Conservation (phyloP, 2,888 invertebrate genomes). For the Lottia scabra region DNA sequence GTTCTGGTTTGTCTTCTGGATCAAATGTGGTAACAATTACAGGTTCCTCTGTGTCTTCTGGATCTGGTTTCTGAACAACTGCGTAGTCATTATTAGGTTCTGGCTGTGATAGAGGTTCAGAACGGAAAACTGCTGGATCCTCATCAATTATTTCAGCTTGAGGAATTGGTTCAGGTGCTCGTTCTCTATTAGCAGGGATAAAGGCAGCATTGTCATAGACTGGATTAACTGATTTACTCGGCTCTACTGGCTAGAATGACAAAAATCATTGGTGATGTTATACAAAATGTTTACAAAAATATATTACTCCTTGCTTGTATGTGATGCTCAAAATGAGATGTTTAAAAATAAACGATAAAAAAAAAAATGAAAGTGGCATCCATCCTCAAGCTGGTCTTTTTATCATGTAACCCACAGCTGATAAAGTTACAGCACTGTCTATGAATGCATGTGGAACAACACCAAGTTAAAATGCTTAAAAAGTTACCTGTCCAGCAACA, state of each 20-base stretch:
- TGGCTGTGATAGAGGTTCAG: not conserved
- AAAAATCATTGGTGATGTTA: not conserved
- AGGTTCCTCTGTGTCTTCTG: constrained; percentile 8
- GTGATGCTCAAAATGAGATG: not conserved
- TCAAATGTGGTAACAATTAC: constrained; percentile 5
- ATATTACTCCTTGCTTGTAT: constrained; percentile 11
- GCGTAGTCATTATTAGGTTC: constrained; percentile 19
- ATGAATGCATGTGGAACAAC: no score
- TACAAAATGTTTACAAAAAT: not conserved
- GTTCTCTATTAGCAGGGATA: constrained; percentile 13
- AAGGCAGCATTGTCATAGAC: constrained; percentile 36
- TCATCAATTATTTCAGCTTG: not conserved
- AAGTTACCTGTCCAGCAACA: constrained; percentile 2
- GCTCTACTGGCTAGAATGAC: constrained; percentile 16
- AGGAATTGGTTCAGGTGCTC: not conserved
- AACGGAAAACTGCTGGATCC: not conserved
- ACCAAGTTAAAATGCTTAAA: not conserved
- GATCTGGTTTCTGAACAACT: constrained; percentile 27
- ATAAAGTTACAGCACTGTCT: no score
- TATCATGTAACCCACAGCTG: no score
- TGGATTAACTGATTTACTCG: constrained; percentile 25
- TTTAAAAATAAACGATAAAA: no score
- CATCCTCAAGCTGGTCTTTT: no score
- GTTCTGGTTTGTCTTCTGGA: not conserved
- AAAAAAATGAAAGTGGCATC: not conserved